A percentile compares a stretch with the other conserved stretches of the same genome.
Conservation (phyloP, 2,888 invertebrate genomes). For the Chrysina gloriosa region DNA sequence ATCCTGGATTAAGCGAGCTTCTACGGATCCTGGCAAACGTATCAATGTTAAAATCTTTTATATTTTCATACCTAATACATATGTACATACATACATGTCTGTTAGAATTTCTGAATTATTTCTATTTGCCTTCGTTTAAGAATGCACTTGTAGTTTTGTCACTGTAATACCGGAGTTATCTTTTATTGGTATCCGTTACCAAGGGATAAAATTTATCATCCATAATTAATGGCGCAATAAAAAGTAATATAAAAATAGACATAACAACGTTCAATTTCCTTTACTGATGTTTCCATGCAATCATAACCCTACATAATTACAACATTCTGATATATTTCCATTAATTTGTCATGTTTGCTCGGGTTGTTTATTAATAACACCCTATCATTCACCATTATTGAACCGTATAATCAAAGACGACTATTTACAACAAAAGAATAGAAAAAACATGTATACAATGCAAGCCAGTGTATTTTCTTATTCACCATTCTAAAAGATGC, state of each 20-base stretch:
- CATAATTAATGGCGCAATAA: background rate
- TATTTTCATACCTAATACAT: too few relatives aligned
- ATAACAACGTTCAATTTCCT: background rate
- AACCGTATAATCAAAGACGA: constrained; percentile 42
- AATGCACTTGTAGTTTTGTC: too few relatives aligned
- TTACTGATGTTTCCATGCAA: background rate
- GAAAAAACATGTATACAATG: constrained; percentile 6
- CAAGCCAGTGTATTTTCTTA: constrained; percentile 10
- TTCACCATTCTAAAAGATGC: constrained; percentile 25
- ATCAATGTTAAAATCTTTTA: too few relatives aligned
- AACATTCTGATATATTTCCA: background rate
- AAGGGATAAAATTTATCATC: background rate
- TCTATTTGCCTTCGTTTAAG: too few relatives aligned
- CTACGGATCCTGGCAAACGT: too few relatives aligned
- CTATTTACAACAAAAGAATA: constrained; percentile 21
- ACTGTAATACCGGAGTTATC: too few relatives aligned
- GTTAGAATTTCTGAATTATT: too few relatives aligned
- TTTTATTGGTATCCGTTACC: background rate
- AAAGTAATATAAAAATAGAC: background rate
- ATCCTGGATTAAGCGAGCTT: too few relatives aligned
- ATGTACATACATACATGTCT: too few relatives aligned
- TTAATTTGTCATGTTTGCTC: constrained; percentile 1
- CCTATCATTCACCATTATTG: constrained; percentile 30
- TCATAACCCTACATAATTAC: background rate
- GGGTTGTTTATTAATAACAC: constrained; percentile 31